Conservation (phyloP, 1,140 invertebrate species). For the Trypoxylus dichotomus region DNA sequence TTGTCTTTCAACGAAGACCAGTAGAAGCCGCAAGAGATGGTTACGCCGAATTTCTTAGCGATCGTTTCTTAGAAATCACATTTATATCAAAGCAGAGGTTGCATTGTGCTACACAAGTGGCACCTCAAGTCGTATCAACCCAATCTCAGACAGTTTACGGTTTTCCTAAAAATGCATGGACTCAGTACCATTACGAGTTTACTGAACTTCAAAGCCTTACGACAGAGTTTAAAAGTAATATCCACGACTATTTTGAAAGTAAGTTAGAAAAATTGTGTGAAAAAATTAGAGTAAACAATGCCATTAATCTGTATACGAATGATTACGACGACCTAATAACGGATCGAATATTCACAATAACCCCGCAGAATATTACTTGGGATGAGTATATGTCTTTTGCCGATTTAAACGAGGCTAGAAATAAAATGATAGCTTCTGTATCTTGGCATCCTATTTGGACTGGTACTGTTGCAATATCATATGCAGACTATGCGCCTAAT, state of each 20-base stretch:
- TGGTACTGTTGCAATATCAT: conserved; percentile 66
- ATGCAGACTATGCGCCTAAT: conserved; percentile 56
- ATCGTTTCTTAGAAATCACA: conserved; percentile 59
- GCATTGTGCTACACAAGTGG: conserved; percentile 58
- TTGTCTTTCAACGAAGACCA: conserved; percentile 56
- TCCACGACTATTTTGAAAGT: conserved; percentile 49
- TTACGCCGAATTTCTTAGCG: conserved; percentile 63
- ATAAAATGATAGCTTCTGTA: conserved; percentile 66
- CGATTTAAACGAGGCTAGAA: conserved; percentile 60
- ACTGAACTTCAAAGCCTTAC: conserved; percentile 30
- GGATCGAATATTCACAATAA: conserved; percentile 49
- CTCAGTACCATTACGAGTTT: conserved; percentile 60
- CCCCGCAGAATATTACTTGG: conserved; percentile 51
- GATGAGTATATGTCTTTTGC: conserved; percentile 65
- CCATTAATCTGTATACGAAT: conserved; percentile 67
- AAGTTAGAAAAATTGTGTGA: conserved; percentile 49
- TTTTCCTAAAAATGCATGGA: conserved; percentile 66
- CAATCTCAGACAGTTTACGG: conserved; percentile 67
- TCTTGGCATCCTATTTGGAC: conserved; percentile 71
- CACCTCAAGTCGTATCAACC: conserved; percentile 51
- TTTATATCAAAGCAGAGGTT: conserved; percentile 61
- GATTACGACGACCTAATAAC: conserved; percentile 61
- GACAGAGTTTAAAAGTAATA: conserved; percentile 53
- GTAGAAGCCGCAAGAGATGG: conserved; percentile 64
- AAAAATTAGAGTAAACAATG: conserved; percentile 59